phyloP scores from a whole-genome alignment of 2,797 vertebrate genomes.

The Pseudopleuronectes americanus region DNA sequence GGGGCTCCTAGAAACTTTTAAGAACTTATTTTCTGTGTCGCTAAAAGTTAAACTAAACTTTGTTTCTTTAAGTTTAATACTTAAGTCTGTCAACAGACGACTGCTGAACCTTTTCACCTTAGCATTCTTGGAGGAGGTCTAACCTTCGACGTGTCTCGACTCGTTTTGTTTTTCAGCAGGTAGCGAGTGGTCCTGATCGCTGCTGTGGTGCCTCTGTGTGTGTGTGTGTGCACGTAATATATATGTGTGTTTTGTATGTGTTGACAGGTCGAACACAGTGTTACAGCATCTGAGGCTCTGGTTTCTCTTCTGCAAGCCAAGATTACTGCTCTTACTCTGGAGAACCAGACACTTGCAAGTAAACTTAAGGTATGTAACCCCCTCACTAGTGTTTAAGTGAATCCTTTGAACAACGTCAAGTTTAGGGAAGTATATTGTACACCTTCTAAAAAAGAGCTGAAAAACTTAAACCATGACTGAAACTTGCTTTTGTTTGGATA shows the following conservation, averaged over 20 bases:
- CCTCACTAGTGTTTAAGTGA: too few species aligned
- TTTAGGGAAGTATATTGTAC: neutral
- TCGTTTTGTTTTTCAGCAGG: slow-evolving; percentile 67
- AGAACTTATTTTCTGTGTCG: neutral
- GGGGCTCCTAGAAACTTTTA: too few species aligned
- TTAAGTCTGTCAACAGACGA: slow-evolving; percentile 11
- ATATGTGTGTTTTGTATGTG: slow-evolving; percentile 46
- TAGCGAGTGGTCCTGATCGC: slow-evolving; percentile 68
- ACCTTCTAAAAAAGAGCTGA: neutral
- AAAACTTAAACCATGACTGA: neutral
- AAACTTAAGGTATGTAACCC: slow-evolving; percentile 87
- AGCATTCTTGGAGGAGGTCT: slow-evolving; percentile 75
- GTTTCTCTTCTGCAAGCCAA: slow-evolving; percentile 90
- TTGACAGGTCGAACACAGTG: slow-evolving; percentile 71
- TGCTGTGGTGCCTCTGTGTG: slow-evolving; percentile 54
- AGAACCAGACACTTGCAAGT: slow-evolving; percentile 92
- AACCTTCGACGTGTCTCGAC: slow-evolving; percentile 65
- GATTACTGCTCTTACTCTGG: slow-evolving; percentile 89
- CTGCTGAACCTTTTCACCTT: slow-evolving; percentile 61
- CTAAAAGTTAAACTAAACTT: slow-evolving; percentile 2
- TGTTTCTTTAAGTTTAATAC: slow-evolving; percentile 3
- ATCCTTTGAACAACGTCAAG: neutral
- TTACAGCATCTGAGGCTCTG: slow-evolving; percentile 85
- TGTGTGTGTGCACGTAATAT: slow-evolving; percentile 29
- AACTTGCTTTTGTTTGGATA: neutral